These are phyloP conservation scores for Arctopsyche grandis DNA, from an alignment of 1,140 invertebrate species.

Conservation along the genomic window DNA sequence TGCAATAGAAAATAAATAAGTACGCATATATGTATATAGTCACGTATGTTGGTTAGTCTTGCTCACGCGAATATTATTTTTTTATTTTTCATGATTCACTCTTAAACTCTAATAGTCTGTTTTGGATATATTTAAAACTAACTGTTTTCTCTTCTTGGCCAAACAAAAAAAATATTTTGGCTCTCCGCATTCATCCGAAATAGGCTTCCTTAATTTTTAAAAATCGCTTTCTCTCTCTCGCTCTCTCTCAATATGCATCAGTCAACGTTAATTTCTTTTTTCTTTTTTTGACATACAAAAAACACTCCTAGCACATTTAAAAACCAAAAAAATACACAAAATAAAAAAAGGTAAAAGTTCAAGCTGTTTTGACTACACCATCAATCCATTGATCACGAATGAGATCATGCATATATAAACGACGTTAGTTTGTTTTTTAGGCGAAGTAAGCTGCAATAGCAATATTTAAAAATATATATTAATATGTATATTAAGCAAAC, in stretches of 20 bases:
- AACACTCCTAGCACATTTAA: constrained; percentile 53
- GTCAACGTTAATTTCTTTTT: constrained; percentile 39
- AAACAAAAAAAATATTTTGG: constrained; percentile 53
- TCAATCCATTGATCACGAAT: constrained; percentile 36
- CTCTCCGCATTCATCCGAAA: constrained; percentile 49
- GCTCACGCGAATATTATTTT: constrained; percentile 35
- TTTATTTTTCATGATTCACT: constrained; percentile 25
- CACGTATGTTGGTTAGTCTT: constrained; percentile 37
- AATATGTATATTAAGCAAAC: not conserved
- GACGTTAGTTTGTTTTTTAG: not conserved
- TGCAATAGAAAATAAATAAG: constrained; percentile 54
- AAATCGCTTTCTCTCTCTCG: constrained; percentile 30
- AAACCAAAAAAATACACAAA: constrained; percentile 46
- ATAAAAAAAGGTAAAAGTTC: constrained; percentile 41
- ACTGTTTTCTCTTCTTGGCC: constrained; percentile 38
- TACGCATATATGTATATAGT: constrained; percentile 43
- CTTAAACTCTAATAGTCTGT: constrained; percentile 53
- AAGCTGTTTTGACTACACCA: constrained; percentile 35
- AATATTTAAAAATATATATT: constrained; percentile 23
- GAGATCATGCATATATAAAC: constrained; percentile 44
- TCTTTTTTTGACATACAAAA: constrained; percentile 50
- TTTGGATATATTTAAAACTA: constrained; percentile 50
- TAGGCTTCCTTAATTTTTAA: constrained; percentile 49
- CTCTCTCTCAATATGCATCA: constrained; percentile 44
- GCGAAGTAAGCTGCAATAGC: constrained; percentile 5